Percentiles rank a stretch among this genome's conserved stretches.
These are phyloP conservation scores for Platyrinchus mystaceus DNA, from an alignment of 2,797 vertebrate species.

Conservation along the genomic window DNA sequence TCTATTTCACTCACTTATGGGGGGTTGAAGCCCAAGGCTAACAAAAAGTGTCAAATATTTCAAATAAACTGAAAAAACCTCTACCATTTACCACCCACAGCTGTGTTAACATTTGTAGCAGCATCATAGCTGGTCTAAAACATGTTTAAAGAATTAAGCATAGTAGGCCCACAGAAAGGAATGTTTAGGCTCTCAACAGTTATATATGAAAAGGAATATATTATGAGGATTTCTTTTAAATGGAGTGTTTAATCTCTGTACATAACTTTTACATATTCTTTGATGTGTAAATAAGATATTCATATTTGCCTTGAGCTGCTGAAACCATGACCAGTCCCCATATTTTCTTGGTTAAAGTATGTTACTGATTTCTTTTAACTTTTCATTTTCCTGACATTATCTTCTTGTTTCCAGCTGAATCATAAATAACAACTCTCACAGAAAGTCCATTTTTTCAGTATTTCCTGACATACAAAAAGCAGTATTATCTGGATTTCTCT, in stretches of 20 bases:
- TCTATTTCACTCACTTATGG: constrained; percentile 36
- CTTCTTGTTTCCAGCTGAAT: neutral
- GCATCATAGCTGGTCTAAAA: constrained; percentile 13
- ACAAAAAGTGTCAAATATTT: constrained; percentile 66
- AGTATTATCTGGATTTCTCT: neutral
- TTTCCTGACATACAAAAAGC: neutral
- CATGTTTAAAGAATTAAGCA: constrained; percentile 46
- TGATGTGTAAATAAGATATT: neutral
- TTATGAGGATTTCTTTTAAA: neutral
- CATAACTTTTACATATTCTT: neutral
- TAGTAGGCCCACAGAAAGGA: constrained; percentile 13
- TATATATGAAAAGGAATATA: constrained; percentile 5
- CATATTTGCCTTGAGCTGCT: neutral
- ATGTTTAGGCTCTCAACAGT: constrained; percentile 11
- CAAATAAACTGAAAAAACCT: constrained; percentile 61
- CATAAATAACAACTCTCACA: neutral
- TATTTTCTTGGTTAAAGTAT: neutral
- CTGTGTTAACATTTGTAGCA: constrained; percentile 25
- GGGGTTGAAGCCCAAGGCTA: constrained; percentile 17
- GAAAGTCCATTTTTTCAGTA: neutral
- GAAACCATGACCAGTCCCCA: neutral
- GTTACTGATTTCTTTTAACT: neutral
- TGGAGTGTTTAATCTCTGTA: neutral
- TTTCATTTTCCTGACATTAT: neutral
- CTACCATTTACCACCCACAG: constrained; percentile 64